A percentile compares a stretch with the other conserved stretches of the same genome.
phyloP scores from a whole-genome alignment of 2,113 vertebrate species.

The Epinephelus moara region DNA sequence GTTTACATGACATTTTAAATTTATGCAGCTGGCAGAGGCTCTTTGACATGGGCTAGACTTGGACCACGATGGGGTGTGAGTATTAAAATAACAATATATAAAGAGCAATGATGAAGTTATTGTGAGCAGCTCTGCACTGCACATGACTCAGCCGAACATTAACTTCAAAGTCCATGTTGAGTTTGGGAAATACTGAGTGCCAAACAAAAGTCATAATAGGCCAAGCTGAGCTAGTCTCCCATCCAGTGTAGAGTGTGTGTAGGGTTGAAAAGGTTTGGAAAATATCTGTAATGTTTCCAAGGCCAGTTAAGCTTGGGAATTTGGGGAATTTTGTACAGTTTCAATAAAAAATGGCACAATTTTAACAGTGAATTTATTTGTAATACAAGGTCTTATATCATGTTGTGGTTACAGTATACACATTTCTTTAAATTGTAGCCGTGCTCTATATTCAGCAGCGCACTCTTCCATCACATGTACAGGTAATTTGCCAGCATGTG shows the following conservation, averaged over 20 bases:
- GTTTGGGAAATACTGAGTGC: conserved; percentile 39
- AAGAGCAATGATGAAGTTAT: conserved; percentile 46
- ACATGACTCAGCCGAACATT: conserved; percentile 31
- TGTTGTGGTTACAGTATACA: no score
- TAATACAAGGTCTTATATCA: no score
- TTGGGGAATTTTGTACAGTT: no score
- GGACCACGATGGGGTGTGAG: conserved; percentile 17
- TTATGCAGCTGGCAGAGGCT: conserved; percentile 46
- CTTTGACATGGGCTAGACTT: conserved; percentile 42
- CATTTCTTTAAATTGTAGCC: no score
- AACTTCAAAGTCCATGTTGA: conserved; percentile 20
- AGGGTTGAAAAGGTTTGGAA: no score
- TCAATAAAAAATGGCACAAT: no score
- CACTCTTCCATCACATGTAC: no score
- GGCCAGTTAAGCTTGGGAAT: no score
- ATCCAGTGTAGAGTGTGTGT: conserved; percentile 3
- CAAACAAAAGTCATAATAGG: conserved; percentile 18
- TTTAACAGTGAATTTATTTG: no score
- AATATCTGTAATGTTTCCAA: no score
- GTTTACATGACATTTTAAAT: conserved; percentile 53
- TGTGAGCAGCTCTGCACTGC: conserved; percentile 14
- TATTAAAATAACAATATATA: conserved; percentile 55
- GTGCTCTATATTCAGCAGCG: no score
- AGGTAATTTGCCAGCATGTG: no score
- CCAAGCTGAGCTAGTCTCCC: not conserved